A percentile compares a stretch with the other conserved stretches of the same genome.
Conservation (phyloP, 1,140 invertebrate genomes). For the Heterodera schachtii region DNA sequence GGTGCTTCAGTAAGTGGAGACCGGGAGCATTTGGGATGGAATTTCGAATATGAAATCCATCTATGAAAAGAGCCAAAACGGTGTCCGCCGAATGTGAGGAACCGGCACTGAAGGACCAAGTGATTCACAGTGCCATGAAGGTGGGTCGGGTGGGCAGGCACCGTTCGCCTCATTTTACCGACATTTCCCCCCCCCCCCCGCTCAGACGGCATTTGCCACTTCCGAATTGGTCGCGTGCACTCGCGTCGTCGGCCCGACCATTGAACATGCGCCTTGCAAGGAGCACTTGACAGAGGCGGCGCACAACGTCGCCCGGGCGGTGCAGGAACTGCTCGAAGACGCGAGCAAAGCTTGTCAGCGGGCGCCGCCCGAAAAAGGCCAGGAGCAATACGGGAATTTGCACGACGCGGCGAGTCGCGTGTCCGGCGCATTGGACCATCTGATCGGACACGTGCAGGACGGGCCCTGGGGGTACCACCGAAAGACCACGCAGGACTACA, state of each 20-base stretch:
- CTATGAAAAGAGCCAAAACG: slow-evolving; percentile 67
- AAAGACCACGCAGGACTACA: slow-evolving; percentile 62
- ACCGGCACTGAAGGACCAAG: slow-evolving; percentile 73
- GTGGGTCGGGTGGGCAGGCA: not conserved
- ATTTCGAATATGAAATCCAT: slow-evolving; percentile 34
- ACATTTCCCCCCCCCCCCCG: not conserved
- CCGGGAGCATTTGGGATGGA: not conserved
- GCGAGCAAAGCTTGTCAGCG: slow-evolving; percentile 74
- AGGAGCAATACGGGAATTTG: slow-evolving; percentile 76
- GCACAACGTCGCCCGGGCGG: slow-evolving; percentile 83
- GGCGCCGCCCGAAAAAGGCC: slow-evolving; percentile 50
- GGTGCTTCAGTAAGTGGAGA: slow-evolving; percentile 72
- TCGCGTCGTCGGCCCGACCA: slow-evolving; percentile 78
- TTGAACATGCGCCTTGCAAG: slow-evolving; percentile 87
- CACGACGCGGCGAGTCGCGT: slow-evolving; percentile 80
- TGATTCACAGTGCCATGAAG: slow-evolving; percentile 74
- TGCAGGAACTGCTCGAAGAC: slow-evolving; percentile 84
- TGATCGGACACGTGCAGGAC: slow-evolving; percentile 84
- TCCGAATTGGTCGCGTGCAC: slow-evolving; percentile 96
- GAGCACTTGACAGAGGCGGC: slow-evolving; percentile 88
- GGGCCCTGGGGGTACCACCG: slow-evolving; percentile 61
- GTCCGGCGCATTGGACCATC: slow-evolving; percentile 82
- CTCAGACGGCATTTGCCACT: slow-evolving; percentile 89
- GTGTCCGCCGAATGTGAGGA: slow-evolving; percentile 78
- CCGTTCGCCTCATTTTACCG: no score